Evolutionary conservation across 2,888 invertebrate genomes (phyloP), one percentile per base, ranked within the genome.

Genomic region (Conus canariensis): DNA sequence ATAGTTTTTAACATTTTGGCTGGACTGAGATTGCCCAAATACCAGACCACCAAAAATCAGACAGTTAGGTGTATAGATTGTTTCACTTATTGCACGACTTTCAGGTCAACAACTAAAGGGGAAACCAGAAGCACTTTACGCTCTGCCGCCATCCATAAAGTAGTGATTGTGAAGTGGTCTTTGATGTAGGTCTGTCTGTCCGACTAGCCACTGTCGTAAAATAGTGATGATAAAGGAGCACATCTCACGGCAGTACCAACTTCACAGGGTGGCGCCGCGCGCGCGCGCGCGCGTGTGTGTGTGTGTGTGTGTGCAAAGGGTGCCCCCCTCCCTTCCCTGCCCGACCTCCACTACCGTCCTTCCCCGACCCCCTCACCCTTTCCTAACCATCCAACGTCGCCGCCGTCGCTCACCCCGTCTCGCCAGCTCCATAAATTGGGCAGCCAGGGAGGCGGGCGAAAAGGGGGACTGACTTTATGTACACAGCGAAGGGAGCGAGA

Each of bases 371-470:
- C 45, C 45, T 45, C 45, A 45, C 45, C 64, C 16, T 7, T 16
- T 16, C 16, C 16, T 10, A 16, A 4, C 64, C 16, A 64, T 64
- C 64, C 64, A 14, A 10, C 64, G 64, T 64, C 64, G 64, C 64
- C 64, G 64, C 83, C 64, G 64, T 64, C 64, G 16, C 60, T 30
- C 67, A 0, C 22, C 45, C 19, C 25, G 67, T 86, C 86, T 86
- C 64, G 86, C 64, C 86, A 64, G 60, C n/a, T 58, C 67, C 86
- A 86, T 86, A 86, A 86, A 86, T 86, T 60, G 86, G 60, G 83
- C 7, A 25, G 59, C 25, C 60, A 60, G 10, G 85, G 85, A 83
- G 85, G 85, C 16, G 60, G n/a, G 22, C 60, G 83, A 64, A 64
- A 30, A 83, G 80, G 56, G 30, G 58, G 80, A 30, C 60, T 19